Evolutionary conservation across 2,888 invertebrate species (phyloP).

Genomic region (Aphidoletes aphidimyza): DNA sequence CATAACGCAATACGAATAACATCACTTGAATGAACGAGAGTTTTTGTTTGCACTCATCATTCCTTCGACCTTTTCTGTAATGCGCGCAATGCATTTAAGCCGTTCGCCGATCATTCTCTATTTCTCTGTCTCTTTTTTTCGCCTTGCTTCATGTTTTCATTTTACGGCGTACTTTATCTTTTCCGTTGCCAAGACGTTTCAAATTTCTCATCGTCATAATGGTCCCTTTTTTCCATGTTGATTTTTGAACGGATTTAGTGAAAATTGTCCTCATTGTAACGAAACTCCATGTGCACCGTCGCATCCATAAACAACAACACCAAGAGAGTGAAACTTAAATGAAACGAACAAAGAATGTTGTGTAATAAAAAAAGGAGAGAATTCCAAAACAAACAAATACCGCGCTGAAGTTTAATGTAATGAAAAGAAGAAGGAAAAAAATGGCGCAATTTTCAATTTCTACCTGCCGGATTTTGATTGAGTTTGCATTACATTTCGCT

Average conservation of each 20-base stretch:
- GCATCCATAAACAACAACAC: not conserved
- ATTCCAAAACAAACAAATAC: not conserved
- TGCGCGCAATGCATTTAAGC: not conserved
- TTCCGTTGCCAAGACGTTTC: not conserved
- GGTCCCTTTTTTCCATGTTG: not conserved
- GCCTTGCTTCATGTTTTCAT: not conserved
- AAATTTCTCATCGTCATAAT: not conserved
- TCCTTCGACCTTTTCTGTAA: not conserved
- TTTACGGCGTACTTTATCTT: not conserved
- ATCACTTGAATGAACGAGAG: not conserved
- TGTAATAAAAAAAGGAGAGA: not conserved
- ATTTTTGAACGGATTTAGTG: constrained; percentile 26
- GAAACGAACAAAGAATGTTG: too few species aligned
- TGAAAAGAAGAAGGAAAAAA: not conserved
- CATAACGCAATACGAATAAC: constrained; percentile 6
- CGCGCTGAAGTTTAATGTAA: too few species aligned
- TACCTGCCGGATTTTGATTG: constrained; percentile 16
- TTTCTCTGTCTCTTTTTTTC: not conserved
- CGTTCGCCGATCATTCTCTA: not conserved
- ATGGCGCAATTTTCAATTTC: constrained; percentile 7
- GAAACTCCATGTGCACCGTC: not conserved
- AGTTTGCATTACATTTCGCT: constrained; percentile 4
- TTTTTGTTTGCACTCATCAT: not conserved
- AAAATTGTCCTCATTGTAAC: constrained; percentile 34
- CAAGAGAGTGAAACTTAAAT: too few species aligned